phyloP scores from a whole-genome alignment of 1,140 invertebrate genomes.

The Drosophila ercepeae region DNA sequence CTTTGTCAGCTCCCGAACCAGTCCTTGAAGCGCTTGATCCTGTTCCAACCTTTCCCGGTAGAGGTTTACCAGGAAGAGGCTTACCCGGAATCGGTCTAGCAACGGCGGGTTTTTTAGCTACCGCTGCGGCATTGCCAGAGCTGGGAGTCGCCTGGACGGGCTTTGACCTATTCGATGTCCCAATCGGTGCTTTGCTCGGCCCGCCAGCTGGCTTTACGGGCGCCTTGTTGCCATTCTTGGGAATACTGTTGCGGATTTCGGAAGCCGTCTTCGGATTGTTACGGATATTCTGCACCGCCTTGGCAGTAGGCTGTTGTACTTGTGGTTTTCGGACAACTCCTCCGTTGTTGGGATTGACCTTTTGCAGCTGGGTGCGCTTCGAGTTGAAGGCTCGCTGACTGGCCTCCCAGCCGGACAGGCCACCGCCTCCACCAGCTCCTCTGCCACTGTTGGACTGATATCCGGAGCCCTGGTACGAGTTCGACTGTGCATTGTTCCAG shows the following conservation, averaged over 20 bases:
- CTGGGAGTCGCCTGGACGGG: not conserved
- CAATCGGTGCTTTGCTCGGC: not conserved
- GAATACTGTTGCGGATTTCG: slow-evolving; percentile 1
- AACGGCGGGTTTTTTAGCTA: not conserved
- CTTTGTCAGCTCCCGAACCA: slow-evolving; percentile 2
- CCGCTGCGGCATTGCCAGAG: slow-evolving; percentile 1
- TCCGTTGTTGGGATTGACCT: slow-evolving; percentile 27
- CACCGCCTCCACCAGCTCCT: not conserved
- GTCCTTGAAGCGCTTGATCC: not conserved
- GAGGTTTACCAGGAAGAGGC: not conserved
- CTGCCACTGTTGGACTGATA: slow-evolving; percentile 12
- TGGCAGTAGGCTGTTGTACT: slow-evolving; percentile 5
- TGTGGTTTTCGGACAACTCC: slow-evolving; percentile 21
- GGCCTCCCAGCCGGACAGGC: slow-evolving; percentile 16
- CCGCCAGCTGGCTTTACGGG: not conserved
- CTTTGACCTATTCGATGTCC: not conserved
- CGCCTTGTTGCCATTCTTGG: slow-evolving; percentile 2
- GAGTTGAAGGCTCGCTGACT: slow-evolving; percentile 37
- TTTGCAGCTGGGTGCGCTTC: slow-evolving; percentile 31
- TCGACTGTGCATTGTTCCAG: slow-evolving; percentile 22
- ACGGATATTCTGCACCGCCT: slow-evolving; percentile 24
- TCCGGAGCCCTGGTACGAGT: slow-evolving; percentile 16
- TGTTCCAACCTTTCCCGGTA: not conserved
- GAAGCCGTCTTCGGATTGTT: slow-evolving; percentile 19
- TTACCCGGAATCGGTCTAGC: not conserved